Percentiles rank a stretch among this genome's conserved stretches.
Evolutionary conservation across 92 coral and sea anemone genomes (phyloP).

Genomic region (Actinostola sp.): DNA sequence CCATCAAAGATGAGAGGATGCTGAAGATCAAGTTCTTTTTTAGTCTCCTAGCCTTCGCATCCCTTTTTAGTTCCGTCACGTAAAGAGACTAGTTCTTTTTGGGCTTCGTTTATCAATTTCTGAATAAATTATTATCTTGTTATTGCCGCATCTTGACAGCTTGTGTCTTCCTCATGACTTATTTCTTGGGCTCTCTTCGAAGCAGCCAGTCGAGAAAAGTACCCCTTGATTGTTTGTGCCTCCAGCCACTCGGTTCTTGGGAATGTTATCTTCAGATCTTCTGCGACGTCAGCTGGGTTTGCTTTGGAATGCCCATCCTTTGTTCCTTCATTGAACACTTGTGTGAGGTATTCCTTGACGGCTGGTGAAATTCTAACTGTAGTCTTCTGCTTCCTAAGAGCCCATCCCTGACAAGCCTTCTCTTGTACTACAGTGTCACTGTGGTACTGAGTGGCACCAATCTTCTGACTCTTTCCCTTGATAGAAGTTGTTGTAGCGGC

Average conservation of each 20-base stretch:
- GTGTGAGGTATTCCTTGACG: constrained; percentile 35
- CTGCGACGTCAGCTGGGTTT: constrained; percentile 41
- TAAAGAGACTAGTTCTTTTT: no score
- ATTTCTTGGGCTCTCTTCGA: constrained; percentile 17
- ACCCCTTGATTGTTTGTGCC: constrained; percentile 25
- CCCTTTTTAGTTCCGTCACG: no score
- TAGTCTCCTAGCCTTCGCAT: no score
- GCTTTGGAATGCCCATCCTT: constrained; percentile 39
- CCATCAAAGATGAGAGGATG: constrained; percentile 11
- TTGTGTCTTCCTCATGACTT: constrained; percentile 18
- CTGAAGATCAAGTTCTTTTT: constrained; percentile 22
- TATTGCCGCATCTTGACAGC: constrained; percentile 20
- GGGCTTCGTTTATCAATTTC: constrained; percentile 4
- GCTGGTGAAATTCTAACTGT: constrained; percentile 32
- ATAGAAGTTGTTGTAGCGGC: constrained; percentile 25
- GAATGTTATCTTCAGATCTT: constrained; percentile 23
- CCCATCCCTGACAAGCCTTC: constrained; percentile 28
- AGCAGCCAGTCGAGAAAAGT: constrained; percentile 44
- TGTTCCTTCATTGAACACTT: constrained; percentile 22
- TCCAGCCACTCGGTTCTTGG: constrained; percentile 38
- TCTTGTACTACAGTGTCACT: not conserved
- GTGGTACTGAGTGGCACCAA: constrained; percentile 19
- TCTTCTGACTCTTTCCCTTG: constrained; percentile 38
- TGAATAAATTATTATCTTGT: constrained; percentile 14
- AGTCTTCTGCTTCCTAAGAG: constrained; percentile 18